Conservation (phyloP, 2,888 invertebrate genomes). For the Coleophora deauratella region DNA sequence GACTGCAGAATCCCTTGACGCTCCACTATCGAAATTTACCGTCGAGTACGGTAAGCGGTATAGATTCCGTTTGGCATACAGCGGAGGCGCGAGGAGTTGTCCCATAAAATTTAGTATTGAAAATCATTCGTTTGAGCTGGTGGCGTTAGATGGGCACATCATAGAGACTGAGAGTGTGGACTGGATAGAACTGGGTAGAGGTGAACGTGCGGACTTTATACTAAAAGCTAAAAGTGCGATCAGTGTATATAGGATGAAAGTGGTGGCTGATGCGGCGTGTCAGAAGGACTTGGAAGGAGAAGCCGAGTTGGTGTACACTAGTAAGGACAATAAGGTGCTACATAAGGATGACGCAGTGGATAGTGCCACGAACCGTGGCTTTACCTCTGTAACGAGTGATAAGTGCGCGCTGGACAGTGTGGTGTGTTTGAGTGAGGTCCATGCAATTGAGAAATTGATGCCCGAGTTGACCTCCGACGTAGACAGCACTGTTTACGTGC, state of each 20-base stretch:
- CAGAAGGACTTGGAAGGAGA: conserved; percentile 63
- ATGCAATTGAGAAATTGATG: conserved; percentile 67
- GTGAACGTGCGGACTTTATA: conserved; percentile 85
- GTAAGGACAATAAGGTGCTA: conserved; percentile 35
- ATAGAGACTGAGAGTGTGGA: conserved; percentile 73
- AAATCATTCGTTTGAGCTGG: conserved; percentile 76
- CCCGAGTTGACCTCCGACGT: conserved; percentile 55
- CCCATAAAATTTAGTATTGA: conserved; percentile 79
- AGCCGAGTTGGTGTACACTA: conserved; percentile 66
- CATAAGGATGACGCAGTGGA: conserved; percentile 42
- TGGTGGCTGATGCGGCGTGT: conserved; percentile 64
- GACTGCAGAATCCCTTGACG: conserved; percentile 49
- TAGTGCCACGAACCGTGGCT: conserved; percentile 38
- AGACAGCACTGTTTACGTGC: conserved; percentile 77
- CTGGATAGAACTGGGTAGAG: conserved; percentile 76
- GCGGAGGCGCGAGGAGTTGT: conserved; percentile 79
- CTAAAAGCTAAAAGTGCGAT: conserved; percentile 74
- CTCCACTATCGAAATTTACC: conserved; percentile 59
- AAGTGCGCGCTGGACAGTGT: conserved; percentile 57
- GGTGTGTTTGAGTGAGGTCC: conserved; percentile 75
- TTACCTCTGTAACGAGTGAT: conserved; percentile 57
- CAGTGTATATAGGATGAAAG: conserved; percentile 76
- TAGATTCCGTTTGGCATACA: conserved; percentile 79
- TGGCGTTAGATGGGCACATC: conserved; percentile 81
- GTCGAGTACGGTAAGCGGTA: conserved; percentile 76